These are phyloP conservation scores for Pelodytes ibericus DNA, from an alignment of 2,797 vertebrate genomes.

Conservation along the genomic window DNA sequence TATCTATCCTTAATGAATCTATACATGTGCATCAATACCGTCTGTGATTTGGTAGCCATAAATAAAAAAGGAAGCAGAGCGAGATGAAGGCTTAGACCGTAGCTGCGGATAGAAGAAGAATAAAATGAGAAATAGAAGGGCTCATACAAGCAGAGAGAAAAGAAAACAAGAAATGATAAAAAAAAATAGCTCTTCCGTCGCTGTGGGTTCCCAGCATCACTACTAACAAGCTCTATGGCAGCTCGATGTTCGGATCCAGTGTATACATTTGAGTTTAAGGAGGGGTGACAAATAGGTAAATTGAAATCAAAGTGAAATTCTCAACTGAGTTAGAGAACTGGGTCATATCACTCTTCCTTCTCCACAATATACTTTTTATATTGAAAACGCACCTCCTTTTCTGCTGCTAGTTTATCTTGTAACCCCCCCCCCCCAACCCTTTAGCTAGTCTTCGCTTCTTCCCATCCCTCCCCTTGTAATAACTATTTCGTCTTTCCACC, in stretches of 20 bases:
- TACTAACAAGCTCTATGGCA: conserved; percentile 27
- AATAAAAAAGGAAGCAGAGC: background rate
- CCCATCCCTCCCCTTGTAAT: background rate
- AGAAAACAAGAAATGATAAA: conserved; percentile 20
- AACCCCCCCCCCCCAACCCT: too few relatives aligned
- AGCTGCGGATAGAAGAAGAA: background rate
- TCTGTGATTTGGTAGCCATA: background rate
- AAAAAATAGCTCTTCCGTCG: background rate
- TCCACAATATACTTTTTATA: background rate
- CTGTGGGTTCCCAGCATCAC: conserved; percentile 7
- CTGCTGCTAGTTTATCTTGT: background rate
- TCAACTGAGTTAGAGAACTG: conserved; percentile 57
- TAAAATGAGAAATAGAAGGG: conserved; percentile 11
- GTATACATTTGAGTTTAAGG: conserved; percentile 74
- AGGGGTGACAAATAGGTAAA: conserved; percentile 84
- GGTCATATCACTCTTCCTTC: conserved; percentile 34
- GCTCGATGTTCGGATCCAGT: conserved; percentile 19
- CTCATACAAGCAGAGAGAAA: conserved; percentile 19
- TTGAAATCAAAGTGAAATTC: conserved; percentile 83
- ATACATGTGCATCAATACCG: background rate
- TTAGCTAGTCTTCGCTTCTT: background rate
- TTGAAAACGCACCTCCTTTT: conserved; percentile 3
- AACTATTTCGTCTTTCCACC: conserved; percentile 23
- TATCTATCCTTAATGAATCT: conserved; percentile 4
- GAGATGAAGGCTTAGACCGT: conserved; percentile 2